These are phyloP conservation scores for Falco punctatus DNA, from an alignment of 2,113 vertebrate genomes.

Conservation along the genomic window DNA sequence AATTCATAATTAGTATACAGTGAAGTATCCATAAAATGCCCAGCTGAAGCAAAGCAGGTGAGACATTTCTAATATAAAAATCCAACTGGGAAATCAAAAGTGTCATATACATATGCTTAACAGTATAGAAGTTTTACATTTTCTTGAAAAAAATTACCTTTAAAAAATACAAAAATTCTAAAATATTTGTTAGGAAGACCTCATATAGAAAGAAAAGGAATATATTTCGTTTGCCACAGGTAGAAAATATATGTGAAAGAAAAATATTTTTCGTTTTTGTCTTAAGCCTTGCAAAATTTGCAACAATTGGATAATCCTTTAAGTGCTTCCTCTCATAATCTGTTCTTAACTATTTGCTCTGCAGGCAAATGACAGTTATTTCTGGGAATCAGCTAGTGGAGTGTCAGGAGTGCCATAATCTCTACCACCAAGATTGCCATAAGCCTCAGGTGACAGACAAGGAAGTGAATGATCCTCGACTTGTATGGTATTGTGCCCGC, in stretches of 20 bases:
- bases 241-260: neutral
- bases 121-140: neutral
- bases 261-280: constrained; percentile 8
- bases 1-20: neutral
- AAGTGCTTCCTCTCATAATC: constrained; percentile 39
- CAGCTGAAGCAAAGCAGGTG: neutral
- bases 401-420: constrained; percentile 98
- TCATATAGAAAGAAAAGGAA: neutral
- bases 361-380: constrained; percentile 96
- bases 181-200: neutral
- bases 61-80: neutral
- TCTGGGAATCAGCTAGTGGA: constrained; percentile 97
- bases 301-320: constrained; percentile 29
- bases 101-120: neutral
- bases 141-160: neutral
- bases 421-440: constrained; percentile 99
- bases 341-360: constrained; percentile 66
- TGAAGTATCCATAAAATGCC: neutral
- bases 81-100: neutral
- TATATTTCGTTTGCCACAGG: neutral
- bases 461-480: constrained; percentile 95
- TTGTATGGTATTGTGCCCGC: constrained; percentile 97
- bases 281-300: constrained; percentile 21
- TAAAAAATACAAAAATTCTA: neutral
- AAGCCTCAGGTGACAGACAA: constrained; percentile 98